Evolutionary conservation across 2,113 vertebrate species (phyloP), one percentile per base, ranked within the genome.

Genomic region (Mirza zaza): DNA sequence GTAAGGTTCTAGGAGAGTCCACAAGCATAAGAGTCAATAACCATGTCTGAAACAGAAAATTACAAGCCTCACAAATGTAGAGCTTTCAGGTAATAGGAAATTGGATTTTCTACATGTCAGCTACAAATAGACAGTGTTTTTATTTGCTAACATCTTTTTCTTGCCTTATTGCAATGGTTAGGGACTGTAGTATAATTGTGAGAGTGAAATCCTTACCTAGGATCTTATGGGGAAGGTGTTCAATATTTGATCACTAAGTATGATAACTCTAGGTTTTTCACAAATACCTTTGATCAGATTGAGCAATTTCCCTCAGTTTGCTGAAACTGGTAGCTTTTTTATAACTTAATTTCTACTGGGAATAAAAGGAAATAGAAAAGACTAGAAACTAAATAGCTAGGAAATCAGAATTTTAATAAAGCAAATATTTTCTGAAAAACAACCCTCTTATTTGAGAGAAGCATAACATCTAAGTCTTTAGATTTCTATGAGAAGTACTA

Each of bases 331-430:
- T 39, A 50, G 10, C 11, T 25, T 36, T 27, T 61, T 95, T 71
- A 32, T 14, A 21, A 23, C 29, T 86, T 77, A 36, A 82, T 86
- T 96, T 92, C 2, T 86, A 87, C 42, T 50, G 3, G 5, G 1
- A 86, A 81, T 89, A 91, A 94, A 89, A 90, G 52, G 34, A 90
- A 83, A 86, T 3, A 50, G 32, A 48, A 63, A 75, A 59, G n/a
- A 10, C 9, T 36, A 71, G 8, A 87, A 85, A 61, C 71, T 71
- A 71, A 85, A 59, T 36, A 91, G n/a, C 71, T 94, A 15, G 11
- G 3, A 88, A 91, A 63, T 88, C 23, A 59, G 48, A 80, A 80
- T 89, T 84, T 77, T 48, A 70, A 79, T 55, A 20, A 92, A 93
- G 8, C 18, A 84, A 91, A 79, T 75, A 36, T 50, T 77, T 17